Percentiles rank a stretch among this genome's conserved stretches.
Evolutionary conservation across 2,113 vertebrate genomes (phyloP).

Genomic region (Marmota flaviventris): DNA sequence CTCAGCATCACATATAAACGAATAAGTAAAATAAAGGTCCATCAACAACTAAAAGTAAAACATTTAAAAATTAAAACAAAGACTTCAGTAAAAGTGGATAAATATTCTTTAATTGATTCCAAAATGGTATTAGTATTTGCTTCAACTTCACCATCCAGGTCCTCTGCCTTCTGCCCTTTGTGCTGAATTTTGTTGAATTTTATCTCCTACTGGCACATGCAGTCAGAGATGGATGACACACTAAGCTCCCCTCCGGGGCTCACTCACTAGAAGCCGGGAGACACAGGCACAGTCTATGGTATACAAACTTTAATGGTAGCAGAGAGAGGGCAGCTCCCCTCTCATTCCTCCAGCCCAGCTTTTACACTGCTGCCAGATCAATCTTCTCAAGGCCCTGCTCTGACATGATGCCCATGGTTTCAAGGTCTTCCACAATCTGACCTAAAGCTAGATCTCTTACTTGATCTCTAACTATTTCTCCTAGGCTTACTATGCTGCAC

Average conservation of each 20-base stretch:
- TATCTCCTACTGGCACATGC: background rate
- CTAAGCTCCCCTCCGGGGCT: background rate
- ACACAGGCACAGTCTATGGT: background rate
- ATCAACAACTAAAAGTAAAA: too few relatives aligned
- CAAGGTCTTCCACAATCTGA: background rate
- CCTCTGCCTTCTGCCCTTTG: background rate
- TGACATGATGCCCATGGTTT: background rate
- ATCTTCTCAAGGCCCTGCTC: background rate
- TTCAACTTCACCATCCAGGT: background rate
- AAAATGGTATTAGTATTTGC: background rate
- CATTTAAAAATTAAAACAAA: background rate
- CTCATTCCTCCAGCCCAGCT: background rate
- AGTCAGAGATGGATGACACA: background rate
- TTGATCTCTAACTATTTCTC: background rate
- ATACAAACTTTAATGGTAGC: background rate
- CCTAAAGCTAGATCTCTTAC: background rate
- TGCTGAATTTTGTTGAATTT: background rate
- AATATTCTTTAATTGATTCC: background rate
- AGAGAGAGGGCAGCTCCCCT: background rate
- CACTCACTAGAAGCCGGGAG: background rate
- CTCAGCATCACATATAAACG: too few relatives aligned
- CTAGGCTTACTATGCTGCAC: background rate
- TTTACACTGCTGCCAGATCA: background rate
- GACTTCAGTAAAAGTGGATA: background rate
- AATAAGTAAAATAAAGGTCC: too few relatives aligned